Evolutionary conservation across 1,140 invertebrate genomes (phyloP).

Genomic region (Ceratoteleas bidentatus): DNA sequence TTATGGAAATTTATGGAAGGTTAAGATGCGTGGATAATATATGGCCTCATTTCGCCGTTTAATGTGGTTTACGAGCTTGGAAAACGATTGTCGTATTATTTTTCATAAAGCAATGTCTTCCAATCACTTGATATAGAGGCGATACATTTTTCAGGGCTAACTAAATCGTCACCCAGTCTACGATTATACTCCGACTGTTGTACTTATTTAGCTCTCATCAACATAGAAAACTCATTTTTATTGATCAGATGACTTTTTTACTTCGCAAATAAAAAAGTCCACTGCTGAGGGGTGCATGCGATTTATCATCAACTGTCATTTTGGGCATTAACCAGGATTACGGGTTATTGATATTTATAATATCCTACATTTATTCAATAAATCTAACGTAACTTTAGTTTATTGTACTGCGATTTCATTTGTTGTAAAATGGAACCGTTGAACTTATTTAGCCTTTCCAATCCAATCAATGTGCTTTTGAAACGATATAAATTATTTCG

Average conservation of each 20-base stretch:
- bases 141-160: too few relatives aligned
- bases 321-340: background rate
- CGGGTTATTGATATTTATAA: too few relatives aligned
- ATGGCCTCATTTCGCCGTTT: background rate
- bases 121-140: too few relatives aligned
- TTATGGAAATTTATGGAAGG: constrained; percentile 24
- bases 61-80: background rate
- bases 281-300: background rate
- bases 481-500: too few relatives aligned
- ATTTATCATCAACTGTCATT: constrained; percentile 9
- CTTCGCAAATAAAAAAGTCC: background rate
- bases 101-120: too few relatives aligned
- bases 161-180: background rate
- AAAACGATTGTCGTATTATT: background rate
- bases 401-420: too few relatives aligned
- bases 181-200: background rate
- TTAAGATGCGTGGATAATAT: constrained; percentile 12
- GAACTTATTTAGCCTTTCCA: too few relatives aligned
- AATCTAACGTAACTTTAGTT: too few relatives aligned
- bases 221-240: constrained; percentile 18
- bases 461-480: too few relatives aligned
- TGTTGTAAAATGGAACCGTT: too few relatives aligned
- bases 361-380: too few relatives aligned
- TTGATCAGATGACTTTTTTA: background rate
- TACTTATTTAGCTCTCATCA: constrained; percentile 13